Percentiles rank a stretch among this genome's conserved stretches.
Conservation (phyloP, 1,140 invertebrate species). For the Drosophila pachea region DNA sequence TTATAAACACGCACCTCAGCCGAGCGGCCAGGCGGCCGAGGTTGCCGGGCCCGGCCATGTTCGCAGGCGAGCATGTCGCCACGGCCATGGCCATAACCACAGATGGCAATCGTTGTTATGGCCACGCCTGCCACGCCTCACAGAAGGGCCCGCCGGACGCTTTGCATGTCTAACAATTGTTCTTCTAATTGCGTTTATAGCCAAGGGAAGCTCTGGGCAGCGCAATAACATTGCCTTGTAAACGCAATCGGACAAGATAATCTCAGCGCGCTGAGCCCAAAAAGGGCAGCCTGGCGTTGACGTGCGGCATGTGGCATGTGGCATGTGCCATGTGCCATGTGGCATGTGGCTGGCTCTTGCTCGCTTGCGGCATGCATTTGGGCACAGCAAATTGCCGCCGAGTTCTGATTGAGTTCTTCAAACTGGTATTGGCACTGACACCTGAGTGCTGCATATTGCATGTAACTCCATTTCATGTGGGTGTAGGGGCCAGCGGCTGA, state of each 20-base stretch:
- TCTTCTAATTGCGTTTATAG: slow-evolving; percentile 78
- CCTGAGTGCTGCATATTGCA: slow-evolving; percentile 57
- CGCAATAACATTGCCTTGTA: slow-evolving; percentile 57
- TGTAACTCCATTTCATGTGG: slow-evolving; percentile 2
- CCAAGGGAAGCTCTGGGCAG: slow-evolving; percentile 41
- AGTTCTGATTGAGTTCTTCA: slow-evolving; percentile 58
- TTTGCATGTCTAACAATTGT: slow-evolving; percentile 78
- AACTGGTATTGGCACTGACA: slow-evolving; percentile 56
- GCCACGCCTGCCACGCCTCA: slow-evolving; percentile 19
- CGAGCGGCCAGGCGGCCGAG: background rate
- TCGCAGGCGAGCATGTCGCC: slow-evolving; percentile 9
- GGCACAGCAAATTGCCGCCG: slow-evolving; percentile 65
- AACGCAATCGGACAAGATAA: slow-evolving; percentile 78
- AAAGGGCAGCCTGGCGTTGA: slow-evolving; percentile 50
- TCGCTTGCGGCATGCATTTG: slow-evolving; percentile 52
- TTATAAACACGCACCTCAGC: slow-evolving; percentile 70
- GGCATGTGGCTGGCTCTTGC: slow-evolving; percentile 38
- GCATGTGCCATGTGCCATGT: slow-evolving; percentile 50
- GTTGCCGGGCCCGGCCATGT: background rate
- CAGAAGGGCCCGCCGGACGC: slow-evolving; percentile 25
- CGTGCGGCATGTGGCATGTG: slow-evolving; percentile 46
- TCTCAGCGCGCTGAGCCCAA: slow-evolving; percentile 53
- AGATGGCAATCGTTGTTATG: slow-evolving; percentile 65
- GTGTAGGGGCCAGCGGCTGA: slow-evolving; percentile 4
- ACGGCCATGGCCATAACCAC: slow-evolving; percentile 18